These are phyloP conservation scores for Hirtodrosophila histrioides DNA, from an alignment of 2,888 invertebrate genomes.

Conservation along the genomic window DNA sequence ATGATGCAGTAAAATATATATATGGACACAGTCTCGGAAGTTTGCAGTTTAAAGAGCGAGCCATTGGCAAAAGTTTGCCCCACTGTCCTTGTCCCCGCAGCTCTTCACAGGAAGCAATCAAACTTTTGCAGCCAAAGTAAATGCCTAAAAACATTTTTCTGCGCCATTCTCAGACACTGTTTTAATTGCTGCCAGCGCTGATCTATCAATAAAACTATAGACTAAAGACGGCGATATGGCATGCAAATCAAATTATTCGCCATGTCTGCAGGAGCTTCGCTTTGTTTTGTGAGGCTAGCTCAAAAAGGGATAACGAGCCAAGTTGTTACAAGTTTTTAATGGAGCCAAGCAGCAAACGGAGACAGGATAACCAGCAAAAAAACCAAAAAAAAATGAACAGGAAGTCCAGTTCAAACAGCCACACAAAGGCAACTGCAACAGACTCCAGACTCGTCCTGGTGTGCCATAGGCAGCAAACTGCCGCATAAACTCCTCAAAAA, in stretches of 20 bases:
- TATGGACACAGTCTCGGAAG: conserved; percentile 31
- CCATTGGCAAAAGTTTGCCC: conserved; percentile 54
- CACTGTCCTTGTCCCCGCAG: conserved; percentile 2
- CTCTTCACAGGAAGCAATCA: conserved; percentile 46
- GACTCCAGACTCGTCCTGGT: conserved; percentile 20
- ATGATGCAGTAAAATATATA: conserved; percentile 77
- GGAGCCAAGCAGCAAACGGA: conserved; percentile 70
- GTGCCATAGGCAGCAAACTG: conserved; percentile 65
- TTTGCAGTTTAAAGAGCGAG: conserved; percentile 46
- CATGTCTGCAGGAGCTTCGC: conserved; percentile 23
- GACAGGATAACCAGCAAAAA: conserved; percentile 30
- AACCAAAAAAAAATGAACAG: conserved; percentile 41
- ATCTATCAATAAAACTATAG: conserved; percentile 64
- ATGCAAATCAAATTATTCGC: conserved; percentile 71
- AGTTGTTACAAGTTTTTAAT: conserved; percentile 83
- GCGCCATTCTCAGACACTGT: conserved; percentile 30
- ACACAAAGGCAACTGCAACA: conserved; percentile 28
- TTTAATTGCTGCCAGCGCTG: conserved; percentile 61
- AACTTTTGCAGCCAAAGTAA: conserved; percentile 57
- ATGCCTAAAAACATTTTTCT: conserved; percentile 56
- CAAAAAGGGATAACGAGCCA: conserved; percentile 67
- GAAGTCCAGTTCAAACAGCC: conserved; percentile 25
- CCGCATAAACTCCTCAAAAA: conserved; percentile 78
- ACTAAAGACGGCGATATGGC: conserved; percentile 26
- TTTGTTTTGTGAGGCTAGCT: conserved; percentile 24